Base-by-base conservation (phyloP, 2,888 invertebrate genomes). In the Sylvicola fuscatus region DNA sequence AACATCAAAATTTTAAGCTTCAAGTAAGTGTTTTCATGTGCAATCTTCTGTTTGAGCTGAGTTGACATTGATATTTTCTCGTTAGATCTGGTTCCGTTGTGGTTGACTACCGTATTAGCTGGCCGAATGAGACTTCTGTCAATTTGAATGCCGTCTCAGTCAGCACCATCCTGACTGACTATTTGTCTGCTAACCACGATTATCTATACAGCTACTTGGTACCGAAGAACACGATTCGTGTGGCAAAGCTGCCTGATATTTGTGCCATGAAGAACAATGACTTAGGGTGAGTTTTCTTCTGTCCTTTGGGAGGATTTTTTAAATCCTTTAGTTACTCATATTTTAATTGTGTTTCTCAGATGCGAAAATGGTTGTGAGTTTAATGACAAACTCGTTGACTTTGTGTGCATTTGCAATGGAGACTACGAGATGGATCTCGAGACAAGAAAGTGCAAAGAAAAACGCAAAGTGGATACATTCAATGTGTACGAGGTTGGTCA, bases 361-460 rank as follows among this genome's bases (percentile, higher is more conserved):
- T 83, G 82, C 48, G 67, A 75, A 42, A 62, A 75, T 43, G 61
- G 57, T 10, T 83, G 82, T 50, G 56, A 60, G 36, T 81, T 76
- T 47, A 70, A 78, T 50, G 70, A 72, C 46, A 48, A 49, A 2
- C 54, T 58, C 15, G 62, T 73, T 37, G 65, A 69, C 34, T 80
- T 81, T 48, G 55, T 54, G 21, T 83, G 82, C 49, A 3, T 82
- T 81, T 50, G 69, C 70, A 8, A 52, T 56, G 28, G 67, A 4
- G 21, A 21, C 21, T 21, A 6, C 8, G 21, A 21, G 21, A 21
- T 69, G 40, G 43, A 54, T 28, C 45, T 49, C 16, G 44, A 21
- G 8, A 35, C 39, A 8, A 42, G 47, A 59, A 39, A 51, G 54
- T 47, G 38, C 27, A 39, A 42, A 32, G 37, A 48, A 57, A 41